These are phyloP conservation scores for Pteronotus mesoamericanus DNA, from an alignment of 2,797 vertebrate genomes.

Conservation along the genomic window DNA sequence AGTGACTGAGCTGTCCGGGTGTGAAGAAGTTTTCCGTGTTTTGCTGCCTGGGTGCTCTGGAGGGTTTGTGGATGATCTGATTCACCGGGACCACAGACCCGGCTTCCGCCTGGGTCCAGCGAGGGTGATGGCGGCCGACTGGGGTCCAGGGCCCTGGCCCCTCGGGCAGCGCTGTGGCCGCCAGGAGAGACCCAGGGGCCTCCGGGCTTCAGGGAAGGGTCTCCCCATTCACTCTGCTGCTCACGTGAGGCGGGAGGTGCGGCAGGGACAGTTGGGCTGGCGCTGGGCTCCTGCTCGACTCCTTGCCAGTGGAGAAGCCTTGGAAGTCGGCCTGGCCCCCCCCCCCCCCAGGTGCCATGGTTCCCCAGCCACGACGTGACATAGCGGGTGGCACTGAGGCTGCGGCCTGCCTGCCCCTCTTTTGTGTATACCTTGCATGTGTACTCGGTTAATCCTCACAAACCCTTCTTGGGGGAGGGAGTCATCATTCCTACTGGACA, in stretches of 20 bases:
- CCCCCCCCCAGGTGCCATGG: accelerated
- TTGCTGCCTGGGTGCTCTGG: background rate
- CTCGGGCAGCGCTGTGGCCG: accelerated
- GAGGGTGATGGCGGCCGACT: background rate
- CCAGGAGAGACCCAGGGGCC: background rate
- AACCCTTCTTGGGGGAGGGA: background rate
- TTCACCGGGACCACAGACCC: background rate
- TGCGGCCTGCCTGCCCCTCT: accelerated
- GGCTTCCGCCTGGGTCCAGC: background rate
- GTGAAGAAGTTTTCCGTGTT: background rate
- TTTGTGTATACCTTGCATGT: too few species aligned
- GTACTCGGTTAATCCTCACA: background rate
- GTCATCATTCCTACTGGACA: accelerated
- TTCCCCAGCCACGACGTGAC: background rate
- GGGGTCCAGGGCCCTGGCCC: background rate
- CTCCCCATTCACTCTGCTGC: background rate
- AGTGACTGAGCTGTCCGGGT: background rate
- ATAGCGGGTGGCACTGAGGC: accelerated
- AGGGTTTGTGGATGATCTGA: constrained; percentile 23
- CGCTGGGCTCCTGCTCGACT: background rate
- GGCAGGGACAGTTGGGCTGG: accelerated
- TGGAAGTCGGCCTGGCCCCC: background rate
- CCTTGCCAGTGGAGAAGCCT: accelerated
- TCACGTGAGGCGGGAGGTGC: accelerated
- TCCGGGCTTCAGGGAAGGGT: accelerated